Percentiles rank a stretch among this genome's conserved stretches.
Evolutionary conservation across 2,797 vertebrate species (phyloP).

Genomic region (Myotis myotis): DNA sequence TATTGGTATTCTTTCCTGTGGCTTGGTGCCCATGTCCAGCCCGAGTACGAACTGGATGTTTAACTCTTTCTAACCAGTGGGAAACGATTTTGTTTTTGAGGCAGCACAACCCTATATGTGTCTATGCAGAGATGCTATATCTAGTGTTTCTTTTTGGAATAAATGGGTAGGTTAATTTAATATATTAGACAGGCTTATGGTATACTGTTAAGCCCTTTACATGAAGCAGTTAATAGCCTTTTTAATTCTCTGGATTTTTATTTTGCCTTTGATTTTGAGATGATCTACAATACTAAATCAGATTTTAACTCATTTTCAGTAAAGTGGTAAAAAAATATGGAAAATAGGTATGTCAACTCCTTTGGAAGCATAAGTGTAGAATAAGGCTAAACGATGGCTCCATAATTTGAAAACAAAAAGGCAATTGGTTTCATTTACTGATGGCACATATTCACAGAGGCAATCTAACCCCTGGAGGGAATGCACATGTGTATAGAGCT

Average conservation of each 20-base stretch:
- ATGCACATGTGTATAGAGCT: background rate
- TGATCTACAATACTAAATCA: background rate
- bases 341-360: background rate
- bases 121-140: background rate
- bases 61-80: background rate
- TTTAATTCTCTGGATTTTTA: conserved; percentile 11
- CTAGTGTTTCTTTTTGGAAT: background rate
- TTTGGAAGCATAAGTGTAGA: background rate
- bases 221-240: background rate
- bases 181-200: background rate
- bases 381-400: background rate
- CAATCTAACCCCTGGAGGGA: background rate
- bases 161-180: background rate
- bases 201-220: background rate
- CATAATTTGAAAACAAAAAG: background rate
- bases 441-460: background rate
- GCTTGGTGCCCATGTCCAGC: background rate
- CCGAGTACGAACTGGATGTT: background rate
- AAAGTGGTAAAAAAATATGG: conserved; percentile 6
- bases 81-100: background rate
- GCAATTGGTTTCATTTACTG: background rate
- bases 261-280: conserved; percentile 50
- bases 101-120: background rate
- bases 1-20: background rate
- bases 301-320: conserved; percentile 38